Evolutionary conservation across 1,140 invertebrate genomes (phyloP), one percentile per base, ranked within the genome.

Genomic region (Procambarus virginalis): DNA sequence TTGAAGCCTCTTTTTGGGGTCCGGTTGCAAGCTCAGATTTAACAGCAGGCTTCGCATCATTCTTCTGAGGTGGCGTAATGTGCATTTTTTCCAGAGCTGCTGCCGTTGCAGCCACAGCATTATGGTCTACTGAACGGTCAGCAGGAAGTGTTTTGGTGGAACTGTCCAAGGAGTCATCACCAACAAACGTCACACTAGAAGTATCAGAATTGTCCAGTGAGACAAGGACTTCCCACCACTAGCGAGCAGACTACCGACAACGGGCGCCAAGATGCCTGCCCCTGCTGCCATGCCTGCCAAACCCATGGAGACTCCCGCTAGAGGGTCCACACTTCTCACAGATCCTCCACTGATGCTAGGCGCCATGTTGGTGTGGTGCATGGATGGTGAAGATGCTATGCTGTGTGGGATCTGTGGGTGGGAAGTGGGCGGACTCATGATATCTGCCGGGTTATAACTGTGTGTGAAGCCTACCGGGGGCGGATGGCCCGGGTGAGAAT

Each of bases 261-360:
- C 89, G 14, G 90, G 90, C 3, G 86, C 90, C 51, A 92, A 46
- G 20, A 91, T 87, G 45, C 90, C 73, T 3, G 90, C 92, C 20
- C 92, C 92, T 20, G 90, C 83, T 45, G 84, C 92, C 46, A 88
- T 87, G 20, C 86, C 92, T 12, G 89, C 86, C 10, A 84, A 70
- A n/a, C 86, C 92, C 81, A 91, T 80, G 51, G 86, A 64, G 49
- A 92, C 55, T 2, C 89, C 89, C 12, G 90, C 90, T 4, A 92
- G 84, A 5, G 92, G 92, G 64, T 92, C 90, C 4, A 91, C 90
- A 51, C 90, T 88, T 76, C 90, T 85, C 68, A 92, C 90, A 64
- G 89, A 85, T 3, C 92, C 92, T 8, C 92, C 92, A 51, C 92
- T 91, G 58, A 92, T 91, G 64, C 92, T 91, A 12, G 89, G 78